Evolutionary conservation across 2,113 vertebrate species (phyloP).

Genomic region (Dolichotis patagonum): DNA sequence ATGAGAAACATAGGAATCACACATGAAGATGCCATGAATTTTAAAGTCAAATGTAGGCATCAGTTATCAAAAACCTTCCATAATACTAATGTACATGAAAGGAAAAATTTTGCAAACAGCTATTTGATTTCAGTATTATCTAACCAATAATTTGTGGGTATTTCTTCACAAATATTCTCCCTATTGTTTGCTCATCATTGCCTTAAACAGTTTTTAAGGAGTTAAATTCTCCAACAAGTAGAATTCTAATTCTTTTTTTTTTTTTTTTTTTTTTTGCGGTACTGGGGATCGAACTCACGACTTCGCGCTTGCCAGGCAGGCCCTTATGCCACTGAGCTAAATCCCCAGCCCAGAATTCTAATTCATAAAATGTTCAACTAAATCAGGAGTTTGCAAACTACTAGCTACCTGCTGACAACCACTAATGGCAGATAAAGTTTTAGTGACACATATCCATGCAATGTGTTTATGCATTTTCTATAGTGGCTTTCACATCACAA

Average conservation of each 20-base stretch:
- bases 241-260: slow-evolving; percentile 20
- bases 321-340: too few relatives aligned
- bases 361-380: background rate
- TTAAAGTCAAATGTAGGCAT: background rate
- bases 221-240: background rate
- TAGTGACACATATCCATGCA: background rate
- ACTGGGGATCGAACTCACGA: too few relatives aligned
- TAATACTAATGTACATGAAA: background rate
- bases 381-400: background rate
- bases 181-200: background rate
- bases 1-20: background rate
- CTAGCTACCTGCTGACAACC: background rate
- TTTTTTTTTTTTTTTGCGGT: too few relatives aligned
- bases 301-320: too few relatives aligned
- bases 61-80: background rate
- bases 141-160: background rate
- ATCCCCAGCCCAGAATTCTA: too few relatives aligned
- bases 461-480: background rate
- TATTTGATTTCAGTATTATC: background rate
- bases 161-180: background rate
- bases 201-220: background rate
- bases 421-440: background rate
- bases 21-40: background rate
- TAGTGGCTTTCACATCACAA: background rate
- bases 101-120: background rate